Conservation (phyloP, 2,797 vertebrate species). For the Muscicapa striata region DNA sequence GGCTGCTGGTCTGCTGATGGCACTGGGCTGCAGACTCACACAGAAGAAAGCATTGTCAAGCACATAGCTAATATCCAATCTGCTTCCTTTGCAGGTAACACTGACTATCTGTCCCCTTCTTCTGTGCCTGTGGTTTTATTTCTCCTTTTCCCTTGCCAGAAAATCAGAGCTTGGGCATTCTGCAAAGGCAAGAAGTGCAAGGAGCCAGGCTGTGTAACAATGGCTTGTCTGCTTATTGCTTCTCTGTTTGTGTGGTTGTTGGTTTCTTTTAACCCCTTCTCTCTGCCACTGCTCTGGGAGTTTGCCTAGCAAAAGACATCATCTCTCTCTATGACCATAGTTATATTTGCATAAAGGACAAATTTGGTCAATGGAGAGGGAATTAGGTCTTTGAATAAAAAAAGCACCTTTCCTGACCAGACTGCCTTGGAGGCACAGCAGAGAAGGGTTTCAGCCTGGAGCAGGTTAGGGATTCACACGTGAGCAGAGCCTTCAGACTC, state of each 20-base stretch:
- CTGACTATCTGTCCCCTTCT: background rate
- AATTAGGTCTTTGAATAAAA: background rate
- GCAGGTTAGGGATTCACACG: background rate
- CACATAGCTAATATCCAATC: background rate
- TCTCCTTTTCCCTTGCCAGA: background rate
- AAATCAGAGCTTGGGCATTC: background rate
- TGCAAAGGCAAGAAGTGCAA: background rate
- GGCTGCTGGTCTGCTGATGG: background rate
- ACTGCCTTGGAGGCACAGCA: background rate
- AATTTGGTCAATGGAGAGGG: background rate
- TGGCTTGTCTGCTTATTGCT: background rate
- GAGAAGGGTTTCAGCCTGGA: background rate
- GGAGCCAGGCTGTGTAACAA: background rate
- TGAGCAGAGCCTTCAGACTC: background rate
- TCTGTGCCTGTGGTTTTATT: background rate
- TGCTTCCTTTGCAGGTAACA: conserved; percentile 5
- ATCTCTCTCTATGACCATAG: background rate
- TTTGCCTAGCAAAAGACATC: background rate
- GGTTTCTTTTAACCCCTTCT: background rate
- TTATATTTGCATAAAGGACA: background rate
- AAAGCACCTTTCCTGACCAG: background rate
- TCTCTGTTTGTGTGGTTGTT: background rate
- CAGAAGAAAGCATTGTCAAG: background rate
- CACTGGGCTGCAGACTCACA: background rate
- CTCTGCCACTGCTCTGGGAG: background rate